Base-by-base conservation (phyloP, 2,888 invertebrate genomes). In the Rambutsinella grinnellia region DNA sequence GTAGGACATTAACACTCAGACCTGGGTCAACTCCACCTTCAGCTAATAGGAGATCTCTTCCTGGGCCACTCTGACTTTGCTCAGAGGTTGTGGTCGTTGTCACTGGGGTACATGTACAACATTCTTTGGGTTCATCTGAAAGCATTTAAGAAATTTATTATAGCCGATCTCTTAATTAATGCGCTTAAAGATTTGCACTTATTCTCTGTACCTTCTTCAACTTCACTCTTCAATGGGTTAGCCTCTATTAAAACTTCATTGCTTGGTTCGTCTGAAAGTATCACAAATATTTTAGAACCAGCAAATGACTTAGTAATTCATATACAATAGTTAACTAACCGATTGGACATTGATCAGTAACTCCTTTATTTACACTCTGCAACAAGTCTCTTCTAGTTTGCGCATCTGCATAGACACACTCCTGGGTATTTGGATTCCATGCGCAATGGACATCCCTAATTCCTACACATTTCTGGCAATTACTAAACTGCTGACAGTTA, bases 371-470 rank as follows among this genome's bases (percentile, higher is more conserved):
- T 13, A 82, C 76, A 67, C 79, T 78, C 65, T 81, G 82, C 6
- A 78, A 21, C 8, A 81, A 44, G 10, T 66, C 60, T 13, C 84
- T 90, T 90, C 85, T 89, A 90, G 84, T 90, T 88, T 85, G 89
- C 8, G 87, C 87, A 79, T 88, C 88, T 51, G 90, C 87, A 58
- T 89, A 88, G 23, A 90, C 89, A 84, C 91, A 91, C n/a, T 86
- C 85, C 69, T 87, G 86, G 81, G 88, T 87, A 57, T 88, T 87
- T 5, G 92, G 90, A 86, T 95, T 94, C 98, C 98, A 99, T 23
- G 96, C 96, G 87, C 99, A 99, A 86, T 98, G 96, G 0, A 99
- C 99, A 88, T 99, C 99, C 88, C 97, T 95, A 75, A 97, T 89
- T 44, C 92, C 91, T 2, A 99, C 92, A 87, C 99, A 99, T 83